These are phyloP conservation scores for Volucella inanis DNA, from an alignment of 2,888 invertebrate species.

Conservation along the genomic window DNA sequence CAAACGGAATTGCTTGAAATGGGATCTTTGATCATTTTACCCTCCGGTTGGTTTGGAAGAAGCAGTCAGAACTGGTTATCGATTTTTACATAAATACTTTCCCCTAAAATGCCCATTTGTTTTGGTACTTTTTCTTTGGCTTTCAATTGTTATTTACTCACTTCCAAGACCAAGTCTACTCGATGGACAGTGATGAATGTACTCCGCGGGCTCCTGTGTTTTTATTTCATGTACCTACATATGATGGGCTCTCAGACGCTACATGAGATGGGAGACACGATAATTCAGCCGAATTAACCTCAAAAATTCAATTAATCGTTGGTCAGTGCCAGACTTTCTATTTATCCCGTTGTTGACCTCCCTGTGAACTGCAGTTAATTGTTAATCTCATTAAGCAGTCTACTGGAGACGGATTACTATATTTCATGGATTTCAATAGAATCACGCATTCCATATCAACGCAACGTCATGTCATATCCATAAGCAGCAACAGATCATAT, in stretches of 20 bases:
- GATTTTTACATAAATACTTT: constrained; percentile 26
- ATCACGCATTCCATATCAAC: no score
- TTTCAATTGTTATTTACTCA: constrained; percentile 41
- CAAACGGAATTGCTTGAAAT: no score
- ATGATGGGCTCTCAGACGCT: neutral
- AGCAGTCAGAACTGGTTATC: neutral
- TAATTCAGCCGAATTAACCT: constrained; percentile 46
- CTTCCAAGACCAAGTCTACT: neutral
- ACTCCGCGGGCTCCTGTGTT: neutral
- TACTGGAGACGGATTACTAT: constrained; percentile 9
- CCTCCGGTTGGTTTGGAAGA: neutral
- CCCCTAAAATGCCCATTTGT: constrained; percentile 7
- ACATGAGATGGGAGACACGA: constrained; percentile 1
- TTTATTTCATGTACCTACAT: constrained; percentile 27
- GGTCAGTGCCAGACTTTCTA: constrained; percentile 43
- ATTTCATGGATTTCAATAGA: constrained; percentile 32
- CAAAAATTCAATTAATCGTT: constrained; percentile 65
- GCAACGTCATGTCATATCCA: neutral
- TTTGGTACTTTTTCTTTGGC: constrained; percentile 8
- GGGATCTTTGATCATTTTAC: constrained; percentile 4
- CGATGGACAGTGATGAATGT: constrained; percentile 12
- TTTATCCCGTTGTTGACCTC: constrained; percentile 34
- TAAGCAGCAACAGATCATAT: neutral
- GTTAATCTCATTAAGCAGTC: constrained; percentile 51
- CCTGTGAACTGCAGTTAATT: constrained; percentile 69